A percentile compares a stretch with the other conserved stretches of the same genome.
Evolutionary conservation across 2,888 invertebrate species (phyloP).

Genomic region (Quadriops clusia): DNA sequence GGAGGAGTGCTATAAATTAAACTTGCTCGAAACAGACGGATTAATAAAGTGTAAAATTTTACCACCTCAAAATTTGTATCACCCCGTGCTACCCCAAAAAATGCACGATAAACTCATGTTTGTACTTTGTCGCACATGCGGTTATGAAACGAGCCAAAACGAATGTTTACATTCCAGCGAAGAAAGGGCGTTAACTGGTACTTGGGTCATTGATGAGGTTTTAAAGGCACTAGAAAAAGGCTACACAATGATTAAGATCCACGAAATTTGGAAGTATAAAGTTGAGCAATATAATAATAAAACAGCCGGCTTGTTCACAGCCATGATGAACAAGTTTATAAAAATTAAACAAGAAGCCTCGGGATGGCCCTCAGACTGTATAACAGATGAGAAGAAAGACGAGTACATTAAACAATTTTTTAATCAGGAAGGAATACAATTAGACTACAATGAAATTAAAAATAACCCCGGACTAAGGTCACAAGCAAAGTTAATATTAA

Average conservation of each 20-base stretch:
- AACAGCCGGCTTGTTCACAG: neutral
- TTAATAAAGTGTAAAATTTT: too few relatives aligned
- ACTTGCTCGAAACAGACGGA: too few relatives aligned
- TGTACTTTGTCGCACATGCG: too few relatives aligned
- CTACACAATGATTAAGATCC: too few relatives aligned
- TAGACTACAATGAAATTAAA: neutral
- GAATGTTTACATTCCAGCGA: too few relatives aligned
- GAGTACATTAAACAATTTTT: neutral
- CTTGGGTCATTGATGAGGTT: too few relatives aligned
- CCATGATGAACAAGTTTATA: constrained; percentile 2
- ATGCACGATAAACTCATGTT: too few relatives aligned
- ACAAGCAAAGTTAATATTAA: neutral
- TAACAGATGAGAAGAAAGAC: neutral
- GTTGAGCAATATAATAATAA: neutral
- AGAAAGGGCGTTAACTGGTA: too few relatives aligned
- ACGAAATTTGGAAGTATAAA: constrained; percentile 4
- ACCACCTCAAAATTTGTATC: too few relatives aligned
- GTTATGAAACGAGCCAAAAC: too few relatives aligned
- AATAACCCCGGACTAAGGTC: neutral
- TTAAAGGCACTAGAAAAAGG: too few relatives aligned
- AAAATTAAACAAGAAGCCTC: neutral
- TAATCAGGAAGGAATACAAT: neutral
- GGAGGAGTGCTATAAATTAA: constrained; percentile 6
- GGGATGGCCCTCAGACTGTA: neutral
- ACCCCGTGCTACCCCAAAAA: too few relatives aligned